These are phyloP conservation scores for Pteronura brasiliensis DNA, from an alignment of 2,113 vertebrate species.

Conservation along the genomic window DNA sequence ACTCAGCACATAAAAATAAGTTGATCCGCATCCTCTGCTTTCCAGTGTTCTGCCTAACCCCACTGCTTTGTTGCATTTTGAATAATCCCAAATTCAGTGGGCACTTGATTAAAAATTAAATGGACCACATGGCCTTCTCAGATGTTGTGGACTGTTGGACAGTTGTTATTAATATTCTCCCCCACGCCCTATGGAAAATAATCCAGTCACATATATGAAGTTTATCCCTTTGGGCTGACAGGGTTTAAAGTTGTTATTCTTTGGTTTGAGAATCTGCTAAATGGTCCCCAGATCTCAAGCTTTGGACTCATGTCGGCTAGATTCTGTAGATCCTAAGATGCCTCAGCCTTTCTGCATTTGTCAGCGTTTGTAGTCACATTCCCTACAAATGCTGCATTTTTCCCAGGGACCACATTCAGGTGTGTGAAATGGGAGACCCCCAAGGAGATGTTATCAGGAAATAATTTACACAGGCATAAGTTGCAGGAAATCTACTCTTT, in stretches of 20 bases:
- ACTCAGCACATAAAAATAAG: background rate
- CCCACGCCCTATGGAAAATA: background rate
- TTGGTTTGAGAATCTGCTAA: slow-evolving; percentile 59
- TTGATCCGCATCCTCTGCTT: background rate
- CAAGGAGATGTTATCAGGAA: background rate
- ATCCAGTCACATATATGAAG: background rate
- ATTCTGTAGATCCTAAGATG: background rate
- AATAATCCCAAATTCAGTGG: slow-evolving; percentile 56
- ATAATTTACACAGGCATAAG: background rate
- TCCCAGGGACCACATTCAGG: background rate
- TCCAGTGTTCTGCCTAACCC: slow-evolving; percentile 10
- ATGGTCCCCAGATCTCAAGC: slow-evolving; percentile 52
- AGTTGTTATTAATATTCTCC: background rate
- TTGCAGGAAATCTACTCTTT: background rate
- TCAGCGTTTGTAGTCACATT: background rate
- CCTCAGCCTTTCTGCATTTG: background rate
- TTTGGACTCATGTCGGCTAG: background rate
- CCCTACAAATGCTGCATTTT: background rate
- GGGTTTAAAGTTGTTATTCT: slow-evolving; percentile 69
- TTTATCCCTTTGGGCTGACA: slow-evolving; percentile 1
- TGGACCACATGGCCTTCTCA: slow-evolving; percentile 2
- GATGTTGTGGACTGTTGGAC: background rate
- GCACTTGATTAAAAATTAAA: slow-evolving; percentile 56
- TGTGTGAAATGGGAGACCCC: background rate
- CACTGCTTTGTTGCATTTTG: slow-evolving; percentile 25